Base-by-base conservation (phyloP, 2,888 invertebrate species). In the Nephrotoma appendiculata region DNA sequence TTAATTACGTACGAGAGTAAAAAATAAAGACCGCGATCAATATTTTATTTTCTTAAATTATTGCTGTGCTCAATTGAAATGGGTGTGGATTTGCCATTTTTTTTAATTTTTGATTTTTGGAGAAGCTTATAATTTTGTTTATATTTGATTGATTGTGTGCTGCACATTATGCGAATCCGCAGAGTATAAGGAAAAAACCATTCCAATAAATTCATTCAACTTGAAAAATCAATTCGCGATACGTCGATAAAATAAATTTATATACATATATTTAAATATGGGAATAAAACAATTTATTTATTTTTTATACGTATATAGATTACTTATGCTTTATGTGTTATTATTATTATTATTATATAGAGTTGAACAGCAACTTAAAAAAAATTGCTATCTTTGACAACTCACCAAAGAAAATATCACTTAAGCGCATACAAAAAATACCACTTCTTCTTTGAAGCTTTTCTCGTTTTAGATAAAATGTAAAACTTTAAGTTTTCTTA, bases 341-440 rank as follows among this genome's bases (percentile, higher is more conserved):
- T 71, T 71, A 71, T 31, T 31, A 31, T 31, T 31, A 31, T 31
- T 31, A 31, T 31, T 31, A 31, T 31, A 31, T 71, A 71, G 71
- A 71, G 71, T 71, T 71, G 71, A 71, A 71, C 71, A 71, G 71
- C 71, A 71, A 71, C 71, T 71, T 71, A 31, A 71, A 31, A 71
- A 71, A 71, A 71, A 52, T 71, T 71, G 71, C 71, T 71, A 71
- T 71, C 71, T 71, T 71, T 84, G 84, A 84, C 84, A 84, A 84
- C 84, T 84, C 84, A 42, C 42, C 84, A 84, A 42, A 84, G 71
- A 84, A 84, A 84, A 84, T 84, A 84, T 84, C 84, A 84, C 84
- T 84, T 84, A 84, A 84, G 43, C 43, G 41, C n/a, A 42, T 42
- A 84, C n/a, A 42, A 84, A 84, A 84, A 84, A 41, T 42, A 84